These are phyloP conservation scores for Conus betulinus DNA, from an alignment of 1,140 invertebrate genomes.

Conservation along the genomic window DNA sequence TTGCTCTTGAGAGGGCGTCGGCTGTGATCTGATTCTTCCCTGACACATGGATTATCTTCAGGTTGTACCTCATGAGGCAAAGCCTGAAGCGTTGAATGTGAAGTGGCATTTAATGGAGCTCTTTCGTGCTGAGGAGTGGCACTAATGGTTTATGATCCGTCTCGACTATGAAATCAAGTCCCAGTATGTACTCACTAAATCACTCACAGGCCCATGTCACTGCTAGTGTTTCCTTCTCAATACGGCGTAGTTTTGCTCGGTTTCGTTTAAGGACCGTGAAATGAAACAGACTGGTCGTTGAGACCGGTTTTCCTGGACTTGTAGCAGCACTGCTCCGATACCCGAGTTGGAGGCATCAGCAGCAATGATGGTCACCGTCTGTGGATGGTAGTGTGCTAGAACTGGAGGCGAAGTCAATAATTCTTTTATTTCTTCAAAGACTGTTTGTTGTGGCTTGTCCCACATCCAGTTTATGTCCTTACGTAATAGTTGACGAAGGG, in stretches of 20 bases:
- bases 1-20: conserved; percentile 40
- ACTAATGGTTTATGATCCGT: too few relatives aligned
- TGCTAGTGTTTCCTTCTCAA: conserved; percentile 76
- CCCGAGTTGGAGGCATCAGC: conserved; percentile 51
- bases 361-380: conserved; percentile 38
- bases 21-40: conserved; percentile 55
- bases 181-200: conserved; percentile 76
- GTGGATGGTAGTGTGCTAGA: conserved; percentile 42
- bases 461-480: conserved; percentile 40
- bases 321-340: conserved; percentile 46
- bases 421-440: conserved; percentile 42
- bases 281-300: conserved; percentile 46
- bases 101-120: conserved; percentile 40
- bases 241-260: conserved; percentile 56
- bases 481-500: conserved; percentile 37
- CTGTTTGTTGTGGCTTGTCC: conserved; percentile 33
- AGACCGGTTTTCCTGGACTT: conserved; percentile 18
- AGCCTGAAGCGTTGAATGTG: conserved; percentile 49
- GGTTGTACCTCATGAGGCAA: conserved; percentile 44
- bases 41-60: conserved; percentile 36
- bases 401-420: conserved; percentile 31
- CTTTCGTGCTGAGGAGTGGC: conserved; percentile 18
- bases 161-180: conserved; percentile 63
- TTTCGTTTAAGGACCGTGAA: conserved; percentile 51
- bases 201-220: conserved; percentile 77